Evolutionary conservation across 2,888 invertebrate genomes (phyloP), one percentile per base, ranked within the genome.

Genomic region (Drosophila algonquin): DNA sequence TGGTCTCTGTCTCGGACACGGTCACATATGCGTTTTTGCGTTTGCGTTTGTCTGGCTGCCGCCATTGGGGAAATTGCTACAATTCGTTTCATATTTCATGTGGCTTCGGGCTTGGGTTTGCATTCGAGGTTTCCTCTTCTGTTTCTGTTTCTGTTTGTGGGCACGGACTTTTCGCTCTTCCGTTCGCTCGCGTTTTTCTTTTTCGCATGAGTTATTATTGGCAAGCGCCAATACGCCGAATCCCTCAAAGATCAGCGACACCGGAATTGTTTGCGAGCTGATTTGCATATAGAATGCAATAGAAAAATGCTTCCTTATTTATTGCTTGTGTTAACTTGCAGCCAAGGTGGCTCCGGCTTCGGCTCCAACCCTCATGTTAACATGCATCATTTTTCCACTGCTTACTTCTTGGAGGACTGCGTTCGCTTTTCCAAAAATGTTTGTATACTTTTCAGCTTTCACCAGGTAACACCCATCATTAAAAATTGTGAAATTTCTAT

Each of bases 61-160:
- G 82, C 67, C 85, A 76, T 75, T 68, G 69, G 78, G 80, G 73
- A 83, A 87, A 83, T 87, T 80, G 83, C 86, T 69, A 76, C 87
- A 85, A 87, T 87, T 85, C 80, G 85, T 87, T 83, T 82, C 83
- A 87, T 87, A 85, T 87, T 87, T 83, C 80, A 82, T 87, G 67
- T 62, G 80, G 80, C 71, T 75, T 73, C 50, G 63, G 64, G 48
- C 50, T 60, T 54, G 35, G 64, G 48, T 50, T 60, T 60, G 45
- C 30, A 1, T 14, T 40, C 5, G 44, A 40, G 12, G 32, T 45
- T 58, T 68, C 68, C 35, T 35, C 45, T 46, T 58, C 35, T 50
- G 30, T 45, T 63, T 58, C 35, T 50, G 30, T 45, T 63, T 51
- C 63, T 63, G 63, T 63, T 63, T 63, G 63, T 32, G 63, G 16